Evolutionary conservation across 1,140 invertebrate genomes (phyloP).

Genomic region (Teleopsis dalmanni): DNA sequence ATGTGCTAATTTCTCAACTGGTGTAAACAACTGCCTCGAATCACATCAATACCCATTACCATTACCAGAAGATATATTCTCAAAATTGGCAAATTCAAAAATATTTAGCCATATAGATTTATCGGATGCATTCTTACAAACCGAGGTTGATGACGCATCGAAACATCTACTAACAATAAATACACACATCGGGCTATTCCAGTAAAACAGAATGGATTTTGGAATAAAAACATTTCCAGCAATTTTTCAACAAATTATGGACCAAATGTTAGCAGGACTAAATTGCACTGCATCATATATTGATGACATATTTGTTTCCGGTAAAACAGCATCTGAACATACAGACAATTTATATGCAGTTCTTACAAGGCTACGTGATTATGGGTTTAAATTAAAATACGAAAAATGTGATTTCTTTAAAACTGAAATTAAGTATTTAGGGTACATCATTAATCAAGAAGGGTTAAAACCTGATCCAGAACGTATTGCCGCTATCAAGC

Average conservation of each 20-base stretch:
- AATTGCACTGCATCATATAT: neutral
- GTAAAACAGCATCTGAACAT: conserved; percentile 28
- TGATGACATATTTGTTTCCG: neutral
- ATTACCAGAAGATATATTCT: neutral
- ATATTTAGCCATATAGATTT: neutral
- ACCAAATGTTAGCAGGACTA: neutral
- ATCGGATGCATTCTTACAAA: neutral
- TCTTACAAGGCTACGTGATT: neutral
- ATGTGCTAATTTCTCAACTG: neutral
- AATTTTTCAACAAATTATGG: neutral
- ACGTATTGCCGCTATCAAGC: too few relatives aligned
- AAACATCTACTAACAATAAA: neutral
- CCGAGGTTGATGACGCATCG: neutral
- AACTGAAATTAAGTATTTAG: neutral
- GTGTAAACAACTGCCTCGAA: neutral
- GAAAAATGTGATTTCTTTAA: neutral
- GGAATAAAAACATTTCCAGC: neutral
- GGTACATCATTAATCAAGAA: too few relatives aligned
- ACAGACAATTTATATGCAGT: conserved; percentile 3
- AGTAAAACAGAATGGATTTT: neutral
- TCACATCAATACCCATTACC: neutral
- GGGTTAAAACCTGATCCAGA: too few relatives aligned
- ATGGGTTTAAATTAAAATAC: neutral
- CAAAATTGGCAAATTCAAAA: too few relatives aligned
- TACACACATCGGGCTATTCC: neutral